These are phyloP conservation scores for Chorisops tibialis DNA, from an alignment of 2,888 invertebrate species.

Conservation along the genomic window DNA sequence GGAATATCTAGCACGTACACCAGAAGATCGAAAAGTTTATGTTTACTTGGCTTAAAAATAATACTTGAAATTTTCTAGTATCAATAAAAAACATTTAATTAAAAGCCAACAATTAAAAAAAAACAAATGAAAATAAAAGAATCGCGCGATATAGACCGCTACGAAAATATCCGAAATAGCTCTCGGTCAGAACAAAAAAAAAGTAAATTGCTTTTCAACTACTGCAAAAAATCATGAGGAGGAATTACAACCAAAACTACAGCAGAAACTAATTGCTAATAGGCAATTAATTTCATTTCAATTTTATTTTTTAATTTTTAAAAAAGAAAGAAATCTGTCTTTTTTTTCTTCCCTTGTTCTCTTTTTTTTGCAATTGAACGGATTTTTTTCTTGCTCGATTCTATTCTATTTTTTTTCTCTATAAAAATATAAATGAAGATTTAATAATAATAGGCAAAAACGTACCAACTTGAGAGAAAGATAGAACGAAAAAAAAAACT, in stretches of 20 bases:
- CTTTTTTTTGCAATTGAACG: background rate
- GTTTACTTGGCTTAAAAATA: conserved; percentile 74
- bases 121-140: background rate
- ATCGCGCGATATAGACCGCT: background rate
- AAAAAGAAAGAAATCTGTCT: too few species aligned
- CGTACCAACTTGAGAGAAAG: background rate
- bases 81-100: background rate
- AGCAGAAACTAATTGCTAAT: background rate
- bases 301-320: conserved; percentile 12
- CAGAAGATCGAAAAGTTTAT: conserved; percentile 95
- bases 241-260: too few species aligned
- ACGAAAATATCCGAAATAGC: too few species aligned
- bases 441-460: conserved; percentile 24
- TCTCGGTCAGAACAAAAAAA: too few species aligned
- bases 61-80: conserved; percentile 48
- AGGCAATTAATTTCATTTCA: conserved; percentile 23
- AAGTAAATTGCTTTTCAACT: background rate
- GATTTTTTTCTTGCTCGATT: conserved; percentile 7
- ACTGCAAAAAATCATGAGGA: background rate
- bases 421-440: conserved; percentile 20
- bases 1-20: conserved; percentile 96
- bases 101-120: background rate
- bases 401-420: background rate
- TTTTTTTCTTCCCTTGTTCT: conserved; percentile 18
- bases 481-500: too few species aligned